Evolutionary conservation across 2,888 invertebrate species (phyloP).

Genomic region (Habroteleia sp.): DNA sequence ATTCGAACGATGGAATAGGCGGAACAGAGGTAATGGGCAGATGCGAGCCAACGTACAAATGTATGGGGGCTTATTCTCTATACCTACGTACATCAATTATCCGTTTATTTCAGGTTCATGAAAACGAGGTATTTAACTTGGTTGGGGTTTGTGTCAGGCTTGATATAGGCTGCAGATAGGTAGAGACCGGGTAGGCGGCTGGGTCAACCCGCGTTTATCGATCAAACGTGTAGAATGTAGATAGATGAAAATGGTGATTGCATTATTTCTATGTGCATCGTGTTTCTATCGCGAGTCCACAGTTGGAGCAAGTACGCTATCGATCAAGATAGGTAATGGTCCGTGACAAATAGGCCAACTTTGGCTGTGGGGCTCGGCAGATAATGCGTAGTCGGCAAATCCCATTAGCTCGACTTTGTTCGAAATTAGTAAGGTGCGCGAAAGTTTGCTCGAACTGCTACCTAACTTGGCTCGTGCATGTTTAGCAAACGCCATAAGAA

Average conservation of each 20-base stretch:
- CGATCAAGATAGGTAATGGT: conserved; percentile 52
- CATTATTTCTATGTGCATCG: conserved; percentile 13
- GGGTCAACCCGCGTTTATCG: conserved; percentile 33
- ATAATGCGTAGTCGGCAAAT: conserved; percentile 46
- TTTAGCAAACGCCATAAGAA: conserved; percentile 40
- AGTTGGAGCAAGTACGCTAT: conserved; percentile 13
- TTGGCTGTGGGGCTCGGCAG: conserved; percentile 13
- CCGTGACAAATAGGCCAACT: conserved; percentile 52
- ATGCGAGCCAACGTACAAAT: conserved; percentile 12
- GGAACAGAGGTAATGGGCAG: conserved; percentile 18
- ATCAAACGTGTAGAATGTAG: conserved; percentile 28
- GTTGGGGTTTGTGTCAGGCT: conserved; percentile 9
- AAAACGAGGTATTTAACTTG: conserved; percentile 34
- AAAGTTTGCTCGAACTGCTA: conserved; percentile 34
- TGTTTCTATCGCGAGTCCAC: neutral
- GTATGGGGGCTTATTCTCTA: conserved; percentile 4
- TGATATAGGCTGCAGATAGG: conserved; percentile 6
- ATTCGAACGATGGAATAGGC: conserved; percentile 7
- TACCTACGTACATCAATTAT: conserved; percentile 26
- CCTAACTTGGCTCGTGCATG: conserved; percentile 39
- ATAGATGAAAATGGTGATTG: conserved; percentile 18
- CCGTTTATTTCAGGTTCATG: conserved; percentile 27
- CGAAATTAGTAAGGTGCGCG: conserved; percentile 35
- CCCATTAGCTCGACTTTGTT: conserved; percentile 46
- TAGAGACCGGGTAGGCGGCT: conserved; percentile 5